These are phyloP conservation scores for Trichosurus vulpecula DNA, from an alignment of 2,797 vertebrate genomes.

Conservation along the genomic window DNA sequence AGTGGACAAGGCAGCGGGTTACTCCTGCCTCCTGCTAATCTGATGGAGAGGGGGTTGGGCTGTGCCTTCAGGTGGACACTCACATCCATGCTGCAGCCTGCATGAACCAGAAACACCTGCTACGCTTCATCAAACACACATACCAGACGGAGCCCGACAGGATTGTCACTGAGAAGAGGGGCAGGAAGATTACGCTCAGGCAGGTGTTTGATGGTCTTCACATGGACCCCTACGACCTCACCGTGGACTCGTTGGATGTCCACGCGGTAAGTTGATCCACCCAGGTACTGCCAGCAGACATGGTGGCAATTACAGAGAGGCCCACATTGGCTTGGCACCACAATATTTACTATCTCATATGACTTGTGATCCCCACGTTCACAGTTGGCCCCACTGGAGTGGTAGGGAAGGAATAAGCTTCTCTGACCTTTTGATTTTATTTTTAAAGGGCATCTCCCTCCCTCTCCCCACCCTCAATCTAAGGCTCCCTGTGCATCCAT, in stretches of 20 bases:
- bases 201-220: constrained; percentile 92
- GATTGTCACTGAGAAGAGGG: constrained; percentile 89
- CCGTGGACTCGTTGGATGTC: constrained; percentile 97
- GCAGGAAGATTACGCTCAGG: constrained; percentile 90
- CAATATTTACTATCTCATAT: background rate
- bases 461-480: background rate
- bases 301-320: background rate
- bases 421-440: background rate
- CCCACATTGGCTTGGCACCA: background rate
- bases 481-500: background rate
- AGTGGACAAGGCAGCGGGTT: background rate
- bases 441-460: background rate
- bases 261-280: constrained; percentile 90
- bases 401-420: background rate
- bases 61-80: constrained; percentile 92
- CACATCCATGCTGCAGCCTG: constrained; percentile 98
- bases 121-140: constrained; percentile 94
- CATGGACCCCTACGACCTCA: constrained; percentile 97
- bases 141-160: constrained; percentile 91
- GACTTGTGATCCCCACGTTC: background rate
- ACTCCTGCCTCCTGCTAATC: background rate
- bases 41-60: constrained; percentile 10
- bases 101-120: constrained; percentile 98
- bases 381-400: background rate
- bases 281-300: background rate